These are phyloP conservation scores for Cephalopholis sonnerati DNA, from an alignment of 2,113 vertebrate species.

Conservation along the genomic window DNA sequence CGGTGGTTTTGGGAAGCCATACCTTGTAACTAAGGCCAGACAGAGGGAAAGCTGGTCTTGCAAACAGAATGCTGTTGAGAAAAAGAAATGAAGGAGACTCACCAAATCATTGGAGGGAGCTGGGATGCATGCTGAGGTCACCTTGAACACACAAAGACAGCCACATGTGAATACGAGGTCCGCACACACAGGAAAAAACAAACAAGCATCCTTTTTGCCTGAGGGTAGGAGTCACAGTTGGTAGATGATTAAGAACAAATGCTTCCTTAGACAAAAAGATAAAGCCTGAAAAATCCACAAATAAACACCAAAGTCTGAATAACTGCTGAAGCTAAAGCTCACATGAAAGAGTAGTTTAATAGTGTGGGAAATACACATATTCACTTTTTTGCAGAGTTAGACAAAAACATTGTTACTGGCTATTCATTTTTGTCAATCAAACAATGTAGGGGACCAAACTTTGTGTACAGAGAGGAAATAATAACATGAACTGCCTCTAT, in stretches of 20 bases:
- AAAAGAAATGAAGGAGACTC: conserved; percentile 67
- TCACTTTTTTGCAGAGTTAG: too few species aligned
- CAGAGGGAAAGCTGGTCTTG: conserved; percentile 1
- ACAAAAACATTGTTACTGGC: too few species aligned
- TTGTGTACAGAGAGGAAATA: background rate
- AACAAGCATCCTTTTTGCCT: conserved; percentile 7
- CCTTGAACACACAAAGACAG: conserved; percentile 81
- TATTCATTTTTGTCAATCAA: background rate
- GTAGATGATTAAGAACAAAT: conserved; percentile 51
- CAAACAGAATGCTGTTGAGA: conserved; percentile 5
- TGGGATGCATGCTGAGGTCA: conserved; percentile 87
- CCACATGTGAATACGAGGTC: conserved; percentile 30
- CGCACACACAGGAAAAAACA: background rate
- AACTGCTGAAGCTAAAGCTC: background rate
- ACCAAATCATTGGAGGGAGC: conserved; percentile 89
- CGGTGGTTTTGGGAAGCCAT: conserved; percentile 59
- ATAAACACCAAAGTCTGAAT: background rate
- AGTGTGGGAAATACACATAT: background rate
- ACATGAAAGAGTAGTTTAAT: background rate
- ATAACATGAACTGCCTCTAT: background rate
- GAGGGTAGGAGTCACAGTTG: conserved; percentile 19
- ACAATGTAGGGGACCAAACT: background rate
- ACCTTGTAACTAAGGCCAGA: conserved; percentile 28
- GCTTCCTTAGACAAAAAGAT: conserved; percentile 48
- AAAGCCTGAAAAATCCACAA: conserved; percentile 8